A percentile compares a stretch with the other conserved stretches of the same genome.
Conservation (phyloP, 2,113 vertebrate species). For the Platysternon megacephalum region DNA sequence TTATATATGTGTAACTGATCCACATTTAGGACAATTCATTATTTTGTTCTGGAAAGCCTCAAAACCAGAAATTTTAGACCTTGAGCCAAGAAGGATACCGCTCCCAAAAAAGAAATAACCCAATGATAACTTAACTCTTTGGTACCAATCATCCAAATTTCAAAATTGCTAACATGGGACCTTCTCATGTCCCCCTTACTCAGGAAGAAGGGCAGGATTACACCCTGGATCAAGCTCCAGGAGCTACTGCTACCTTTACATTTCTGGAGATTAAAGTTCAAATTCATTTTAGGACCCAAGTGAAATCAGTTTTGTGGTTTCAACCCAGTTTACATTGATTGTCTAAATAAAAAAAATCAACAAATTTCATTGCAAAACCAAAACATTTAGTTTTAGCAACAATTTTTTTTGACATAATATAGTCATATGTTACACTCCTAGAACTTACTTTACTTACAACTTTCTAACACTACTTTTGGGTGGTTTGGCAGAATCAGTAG, state of each 20-base stretch:
- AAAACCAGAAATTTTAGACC: constrained; percentile 66
- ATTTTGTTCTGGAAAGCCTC: constrained; percentile 61
- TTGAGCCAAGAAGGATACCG: constrained; percentile 40
- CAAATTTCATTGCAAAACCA: constrained; percentile 20
- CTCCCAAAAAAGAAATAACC: constrained; percentile 57
- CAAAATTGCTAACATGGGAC: constrained; percentile 41
- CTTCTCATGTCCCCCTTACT: constrained; percentile 29
- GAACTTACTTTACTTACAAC: constrained; percentile 23
- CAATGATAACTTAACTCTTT: constrained; percentile 56
- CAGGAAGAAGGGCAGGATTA: constrained; percentile 1
- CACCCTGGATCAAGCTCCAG: not conserved
- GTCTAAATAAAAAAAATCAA: constrained; percentile 40
- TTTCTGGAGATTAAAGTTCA: not conserved
- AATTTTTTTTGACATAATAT: not conserved
- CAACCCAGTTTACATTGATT: constrained; percentile 29
- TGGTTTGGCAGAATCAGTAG: not conserved
- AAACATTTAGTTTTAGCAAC: not conserved
- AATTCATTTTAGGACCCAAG: not conserved
- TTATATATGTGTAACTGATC: constrained; percentile 57
- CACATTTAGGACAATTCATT: constrained; percentile 9
- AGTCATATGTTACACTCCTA: constrained; percentile 38
- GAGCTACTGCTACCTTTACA: not conserved
- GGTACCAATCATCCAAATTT: constrained; percentile 56
- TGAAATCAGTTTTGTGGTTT: not conserved
- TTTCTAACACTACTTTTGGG: constrained; percentile 21